Percentiles rank a stretch among this genome's conserved stretches.
Conservation (phyloP, 1,140 invertebrate genomes). For the Sycophaga agraensis region DNA sequence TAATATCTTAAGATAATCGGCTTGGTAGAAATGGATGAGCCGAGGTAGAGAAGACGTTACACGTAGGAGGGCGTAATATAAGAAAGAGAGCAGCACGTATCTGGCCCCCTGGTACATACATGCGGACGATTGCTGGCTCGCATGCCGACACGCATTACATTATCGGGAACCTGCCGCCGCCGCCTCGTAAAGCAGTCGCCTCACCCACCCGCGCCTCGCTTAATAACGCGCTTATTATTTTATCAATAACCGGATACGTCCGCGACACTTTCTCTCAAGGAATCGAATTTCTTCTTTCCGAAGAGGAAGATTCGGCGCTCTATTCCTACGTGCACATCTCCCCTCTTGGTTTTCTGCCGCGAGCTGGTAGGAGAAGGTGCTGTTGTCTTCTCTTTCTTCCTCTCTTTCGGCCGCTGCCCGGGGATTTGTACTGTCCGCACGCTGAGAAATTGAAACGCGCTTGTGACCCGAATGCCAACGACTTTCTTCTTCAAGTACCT, state of each 20-base stretch:
- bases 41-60: no score
- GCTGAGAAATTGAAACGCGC: slow-evolving; percentile 2
- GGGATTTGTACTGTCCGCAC: neutral
- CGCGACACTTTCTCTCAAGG: neutral
- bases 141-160: slow-evolving; percentile 43
- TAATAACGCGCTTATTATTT: slow-evolving; percentile 47
- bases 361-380: no score
- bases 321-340: no score
- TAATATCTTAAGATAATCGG: no score
- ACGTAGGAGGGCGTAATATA: no score
- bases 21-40: no score
- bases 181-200: no score
- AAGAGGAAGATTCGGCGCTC: no score
- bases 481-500: no score
- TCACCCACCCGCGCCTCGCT: slow-evolving; percentile 21
- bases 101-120: slow-evolving; percentile 23
- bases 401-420: neutral
- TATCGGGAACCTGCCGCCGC: slow-evolving; percentile 2
- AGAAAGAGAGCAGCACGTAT: no score
- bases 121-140: slow-evolving; percentile 32
- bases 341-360: no score
- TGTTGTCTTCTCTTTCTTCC: neutral
- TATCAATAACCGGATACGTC: slow-evolving; percentile 39
- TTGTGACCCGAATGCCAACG: slow-evolving; percentile 7
- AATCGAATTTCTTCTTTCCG: no score